Conservation (phyloP, 1,140 invertebrate species). For the Gryllus bimaculatus region DNA sequence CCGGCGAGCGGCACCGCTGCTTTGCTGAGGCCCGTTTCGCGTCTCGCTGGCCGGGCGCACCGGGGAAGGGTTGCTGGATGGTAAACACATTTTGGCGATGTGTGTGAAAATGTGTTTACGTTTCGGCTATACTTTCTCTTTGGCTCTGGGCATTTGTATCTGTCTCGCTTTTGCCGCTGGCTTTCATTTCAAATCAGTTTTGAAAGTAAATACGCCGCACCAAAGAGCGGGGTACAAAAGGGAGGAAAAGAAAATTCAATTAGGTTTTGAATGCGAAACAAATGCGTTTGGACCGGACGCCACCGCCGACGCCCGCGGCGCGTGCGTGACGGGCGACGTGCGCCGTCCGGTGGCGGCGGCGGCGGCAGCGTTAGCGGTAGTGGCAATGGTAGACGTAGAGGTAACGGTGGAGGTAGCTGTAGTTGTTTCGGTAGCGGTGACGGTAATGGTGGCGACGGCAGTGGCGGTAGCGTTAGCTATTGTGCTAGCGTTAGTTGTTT, state of each 20-base stretch:
- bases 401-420: too few relatives aligned
- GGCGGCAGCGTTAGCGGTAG: too few relatives aligned
- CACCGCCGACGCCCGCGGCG: too few relatives aligned
- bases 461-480: too few relatives aligned
- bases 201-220: not conserved
- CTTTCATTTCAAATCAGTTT: conserved; percentile 5
- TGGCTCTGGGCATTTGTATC: conserved; percentile 3
- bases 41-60: not conserved
- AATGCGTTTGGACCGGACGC: not conserved
- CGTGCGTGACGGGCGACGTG: not conserved
- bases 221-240: not conserved
- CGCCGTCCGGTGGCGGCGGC: too few relatives aligned
- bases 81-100: not conserved
- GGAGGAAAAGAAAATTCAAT: conserved; percentile 1
- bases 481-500: too few relatives aligned
- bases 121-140: conserved; percentile 4
- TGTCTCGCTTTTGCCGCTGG: conserved; percentile 2
- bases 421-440: too few relatives aligned
- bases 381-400: too few relatives aligned
- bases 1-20: not conserved
- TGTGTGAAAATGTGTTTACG: conserved; percentile 4
- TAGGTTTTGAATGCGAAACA: conserved; percentile 4
- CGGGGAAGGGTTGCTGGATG: not conserved
- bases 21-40: not conserved
- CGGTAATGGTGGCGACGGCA: too few relatives aligned